Evolutionary conservation across 2,888 invertebrate genomes (phyloP).

Genomic region (Nomada fabriciana): DNA sequence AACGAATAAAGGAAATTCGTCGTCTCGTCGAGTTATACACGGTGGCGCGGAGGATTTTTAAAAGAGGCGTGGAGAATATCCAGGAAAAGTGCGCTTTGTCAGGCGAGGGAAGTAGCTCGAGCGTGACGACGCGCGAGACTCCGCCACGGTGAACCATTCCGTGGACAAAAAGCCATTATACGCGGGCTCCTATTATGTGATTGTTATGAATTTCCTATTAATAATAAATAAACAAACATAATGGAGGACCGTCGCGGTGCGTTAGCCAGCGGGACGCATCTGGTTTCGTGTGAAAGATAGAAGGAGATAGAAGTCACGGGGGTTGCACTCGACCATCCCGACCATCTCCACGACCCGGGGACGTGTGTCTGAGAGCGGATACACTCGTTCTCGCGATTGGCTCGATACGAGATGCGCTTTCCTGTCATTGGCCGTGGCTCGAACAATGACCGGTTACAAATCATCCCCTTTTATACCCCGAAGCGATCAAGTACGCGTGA

Average conservation of each 20-base stretch:
- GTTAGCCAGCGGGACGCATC: conserved; percentile 80
- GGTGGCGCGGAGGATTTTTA: conserved; percentile 17
- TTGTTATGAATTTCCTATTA: conserved; percentile 84
- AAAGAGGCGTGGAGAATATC: conserved; percentile 78
- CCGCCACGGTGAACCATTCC: conserved; percentile 28
- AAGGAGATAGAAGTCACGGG: conserved; percentile 3
- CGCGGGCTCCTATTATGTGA: conserved; percentile 78
- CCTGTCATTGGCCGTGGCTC: conserved; percentile 54
- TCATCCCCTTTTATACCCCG: conserved; percentile 71
- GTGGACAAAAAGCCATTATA: conserved; percentile 68
- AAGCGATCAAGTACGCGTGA: conserved; percentile 65
- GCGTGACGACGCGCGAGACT: conserved; percentile 77
- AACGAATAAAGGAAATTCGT: conserved; percentile 40
- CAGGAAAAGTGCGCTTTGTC: conserved; percentile 69
- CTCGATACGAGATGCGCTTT: conserved; percentile 33
- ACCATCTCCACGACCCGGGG: conserved; percentile 11
- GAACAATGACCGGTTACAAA: conserved; percentile 77
- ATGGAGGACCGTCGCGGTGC: conserved; percentile 81
- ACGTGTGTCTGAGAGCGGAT: conserved; percentile 11
- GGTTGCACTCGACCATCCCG: conserved; percentile 48
- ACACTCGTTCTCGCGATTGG: conserved; percentile 50
- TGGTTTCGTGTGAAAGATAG: conserved; percentile 72
- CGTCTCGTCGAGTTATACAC: conserved; percentile 5
- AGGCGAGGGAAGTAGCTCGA: conserved; percentile 61
- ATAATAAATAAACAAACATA: conserved; percentile 84